Evolutionary conservation across 2,113 vertebrate species (phyloP), one percentile per base, ranked within the genome.

Genomic region (Protobothrops mucrosquamatus): DNA sequence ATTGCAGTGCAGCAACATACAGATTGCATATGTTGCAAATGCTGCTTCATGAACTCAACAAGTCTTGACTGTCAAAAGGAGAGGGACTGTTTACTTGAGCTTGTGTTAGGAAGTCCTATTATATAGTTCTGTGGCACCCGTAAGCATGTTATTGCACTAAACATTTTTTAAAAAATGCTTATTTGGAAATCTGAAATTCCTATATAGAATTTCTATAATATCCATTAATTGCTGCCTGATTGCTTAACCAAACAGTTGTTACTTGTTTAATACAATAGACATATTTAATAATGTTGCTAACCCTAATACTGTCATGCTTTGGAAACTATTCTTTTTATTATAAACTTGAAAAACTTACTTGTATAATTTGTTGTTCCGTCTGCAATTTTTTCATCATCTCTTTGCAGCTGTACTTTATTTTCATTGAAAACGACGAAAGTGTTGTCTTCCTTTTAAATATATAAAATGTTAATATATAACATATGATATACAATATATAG

Each of bases 311-410:
- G 3, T 86, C n/a, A 56, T 2, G 14, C 26, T 86, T 59, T 86
- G 56, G 2, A n/a, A 39, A 52, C 29, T 14, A 29, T 90, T 86
- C 57, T 22, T 7, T 61, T 86, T 48, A 51, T 61, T 74, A 61
- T 56, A 29, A 91, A 0, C 1, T 91, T 88, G 46, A 56, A 56
- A 90, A 46, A 96, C 97, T 97, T 97, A 98, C 98, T 97, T 92
- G 97, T 98, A 88, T 94, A 97, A 92, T 97, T 98, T 86, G 97
- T 97, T 56, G 96, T 90, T 48, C 93, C 8, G 59, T n/a, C 91
- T 3, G 90, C 39, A 0, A 55, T 90, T 81, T 92, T 52, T 0
- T 15, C 94, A 15, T 97, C 96, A 88, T 98, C 97, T 1, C 92
- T 97, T 93, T 97, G 97, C 94, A 97, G 87, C 22, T 94, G 95